Conservation (phyloP, 2,888 invertebrate genomes). For the Linyphia triangularis region DNA sequence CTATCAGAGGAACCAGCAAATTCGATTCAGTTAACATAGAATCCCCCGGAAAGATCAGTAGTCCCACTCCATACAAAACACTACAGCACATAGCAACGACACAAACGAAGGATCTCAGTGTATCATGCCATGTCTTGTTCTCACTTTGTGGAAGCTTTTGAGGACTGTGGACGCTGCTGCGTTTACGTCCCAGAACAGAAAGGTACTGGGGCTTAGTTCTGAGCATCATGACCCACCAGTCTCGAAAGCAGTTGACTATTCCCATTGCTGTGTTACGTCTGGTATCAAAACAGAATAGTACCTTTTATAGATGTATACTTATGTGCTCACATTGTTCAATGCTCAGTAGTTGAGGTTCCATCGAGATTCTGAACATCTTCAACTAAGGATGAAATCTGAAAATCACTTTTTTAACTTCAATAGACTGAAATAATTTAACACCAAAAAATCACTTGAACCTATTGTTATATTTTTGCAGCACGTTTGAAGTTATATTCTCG, state of each 20-base stretch:
- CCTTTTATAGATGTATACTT: too few species aligned
- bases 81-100: conserved; percentile 47
- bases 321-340: too few species aligned
- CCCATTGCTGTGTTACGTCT: conserved; percentile 48
- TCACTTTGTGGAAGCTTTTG: conserved; percentile 10
- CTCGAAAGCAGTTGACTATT: conserved; percentile 27
- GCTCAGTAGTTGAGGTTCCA: too few species aligned
- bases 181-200: conserved; percentile 41
- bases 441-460: too few species aligned
- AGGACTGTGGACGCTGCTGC: conserved; percentile 50
- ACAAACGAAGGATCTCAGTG: conserved; percentile 7
- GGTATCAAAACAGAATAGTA: too few species aligned
- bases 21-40: background rate
- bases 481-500: too few species aligned
- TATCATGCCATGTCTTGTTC: conserved; percentile 1
- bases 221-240: conserved; percentile 65
- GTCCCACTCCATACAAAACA: conserved; percentile 42
- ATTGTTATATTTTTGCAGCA: too few species aligned
- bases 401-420: too few species aligned
- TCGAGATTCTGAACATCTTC: too few species aligned
- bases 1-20: conserved; percentile 31
- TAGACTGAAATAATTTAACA: too few species aligned
- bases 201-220: conserved; percentile 63
- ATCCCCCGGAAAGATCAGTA: conserved; percentile 23
- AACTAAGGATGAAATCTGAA: too few species aligned